Conservation (phyloP, 2,797 vertebrate genomes). For the Tragopan temminckii region DNA sequence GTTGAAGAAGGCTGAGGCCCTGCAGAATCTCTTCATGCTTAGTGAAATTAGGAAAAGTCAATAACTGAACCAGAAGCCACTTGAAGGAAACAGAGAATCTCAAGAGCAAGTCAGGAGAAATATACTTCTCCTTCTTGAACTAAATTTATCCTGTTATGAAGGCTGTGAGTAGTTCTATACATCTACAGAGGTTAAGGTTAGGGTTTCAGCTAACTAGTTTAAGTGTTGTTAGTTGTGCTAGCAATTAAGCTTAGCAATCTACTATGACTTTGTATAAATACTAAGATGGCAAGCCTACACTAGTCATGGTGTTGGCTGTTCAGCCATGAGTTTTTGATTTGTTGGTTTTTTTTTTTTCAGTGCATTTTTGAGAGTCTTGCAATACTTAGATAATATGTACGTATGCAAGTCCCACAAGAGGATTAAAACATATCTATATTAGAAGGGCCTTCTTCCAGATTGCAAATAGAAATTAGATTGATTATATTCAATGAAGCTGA, state of each 20-base stretch:
- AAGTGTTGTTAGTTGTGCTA: not conserved
- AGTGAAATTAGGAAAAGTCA: not conserved
- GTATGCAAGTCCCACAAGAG: not conserved
- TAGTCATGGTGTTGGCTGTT: not conserved
- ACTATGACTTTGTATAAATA: not conserved
- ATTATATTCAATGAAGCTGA: not conserved
- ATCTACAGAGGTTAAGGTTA: not conserved
- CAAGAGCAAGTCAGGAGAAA: not conserved
- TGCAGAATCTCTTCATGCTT: not conserved
- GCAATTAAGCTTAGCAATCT: not conserved
- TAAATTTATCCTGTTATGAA: not conserved
- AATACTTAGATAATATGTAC: too few species aligned
- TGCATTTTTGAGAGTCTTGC: not conserved
- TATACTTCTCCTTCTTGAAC: not conserved
- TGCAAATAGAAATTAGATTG: not conserved
- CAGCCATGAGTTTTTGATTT: not conserved
- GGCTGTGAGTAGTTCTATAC: not conserved
- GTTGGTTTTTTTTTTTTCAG: fast-evolving
- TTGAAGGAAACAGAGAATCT: not conserved
- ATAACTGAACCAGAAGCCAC: not conserved
- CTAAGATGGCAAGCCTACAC: not conserved
- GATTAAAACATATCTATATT: not conserved
- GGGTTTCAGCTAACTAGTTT: not conserved
- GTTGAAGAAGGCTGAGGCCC: not conserved
- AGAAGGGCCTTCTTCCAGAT: not conserved